Evolutionary conservation across 2,888 invertebrate species (phyloP).

Genomic region (Pemphredon lugubris): DNA sequence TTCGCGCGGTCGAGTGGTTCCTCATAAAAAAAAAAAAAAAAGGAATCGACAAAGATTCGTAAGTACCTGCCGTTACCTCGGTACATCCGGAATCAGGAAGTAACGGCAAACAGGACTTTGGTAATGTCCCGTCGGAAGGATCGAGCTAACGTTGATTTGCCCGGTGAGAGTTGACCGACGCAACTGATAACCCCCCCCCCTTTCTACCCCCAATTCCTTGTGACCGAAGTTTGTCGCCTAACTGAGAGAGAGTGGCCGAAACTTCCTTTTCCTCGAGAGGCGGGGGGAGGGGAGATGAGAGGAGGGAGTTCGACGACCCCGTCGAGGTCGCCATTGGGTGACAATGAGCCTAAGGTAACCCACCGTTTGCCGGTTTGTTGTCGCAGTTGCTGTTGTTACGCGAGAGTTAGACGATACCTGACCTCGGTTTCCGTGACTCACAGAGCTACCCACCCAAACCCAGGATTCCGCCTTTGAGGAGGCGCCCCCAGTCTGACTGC

Average conservation of each 20-base stretch:
- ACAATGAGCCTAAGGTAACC: slow-evolving; percentile 61
- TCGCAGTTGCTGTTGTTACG: slow-evolving; percentile 39
- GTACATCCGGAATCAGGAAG: no score
- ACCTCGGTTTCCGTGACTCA: slow-evolving; percentile 55
- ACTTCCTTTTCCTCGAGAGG: slow-evolving; percentile 63
- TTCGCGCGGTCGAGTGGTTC: no score
- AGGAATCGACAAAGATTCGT: no score
- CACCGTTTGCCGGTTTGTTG: no score
- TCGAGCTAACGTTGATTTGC: slow-evolving; percentile 41
- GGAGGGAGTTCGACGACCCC: slow-evolving; percentile 51
- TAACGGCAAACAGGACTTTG: no score
- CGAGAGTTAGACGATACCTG: slow-evolving; percentile 53
- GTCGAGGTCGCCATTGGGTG: slow-evolving; percentile 38
- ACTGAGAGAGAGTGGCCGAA: slow-evolving; percentile 42
- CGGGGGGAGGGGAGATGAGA: no score
- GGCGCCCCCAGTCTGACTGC: slow-evolving; percentile 62
- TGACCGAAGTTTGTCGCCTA: slow-evolving; percentile 39
- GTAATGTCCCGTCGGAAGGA: slow-evolving; percentile 12
- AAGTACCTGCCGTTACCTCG: no score
- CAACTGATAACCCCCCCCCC: slow-evolving; percentile 41
- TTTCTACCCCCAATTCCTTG: slow-evolving; percentile 1
- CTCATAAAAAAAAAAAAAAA: no score
- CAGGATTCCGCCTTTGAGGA: slow-evolving; percentile 62
- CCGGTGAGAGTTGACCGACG: slow-evolving; percentile 36
- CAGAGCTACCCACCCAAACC: slow-evolving; percentile 44